A percentile compares a stretch with the other conserved stretches of the same genome.
Conservation (phyloP, 2,113 vertebrate species). For the Danionella cerebrum region DNA sequence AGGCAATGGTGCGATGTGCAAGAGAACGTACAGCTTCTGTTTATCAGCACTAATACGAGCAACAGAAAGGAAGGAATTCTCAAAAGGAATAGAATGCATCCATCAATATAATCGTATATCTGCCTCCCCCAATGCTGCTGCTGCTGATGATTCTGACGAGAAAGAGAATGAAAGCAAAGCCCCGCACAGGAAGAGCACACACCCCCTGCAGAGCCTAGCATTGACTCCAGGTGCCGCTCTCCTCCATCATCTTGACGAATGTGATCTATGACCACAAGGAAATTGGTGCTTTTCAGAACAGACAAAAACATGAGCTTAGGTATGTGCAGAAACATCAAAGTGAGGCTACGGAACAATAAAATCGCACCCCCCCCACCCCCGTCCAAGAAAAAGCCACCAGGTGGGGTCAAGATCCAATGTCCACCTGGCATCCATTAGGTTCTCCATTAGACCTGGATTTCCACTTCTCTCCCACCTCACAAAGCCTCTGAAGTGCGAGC, state of each 20-base stretch:
- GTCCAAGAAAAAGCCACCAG: slow-evolving; percentile 21
- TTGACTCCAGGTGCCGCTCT: background rate
- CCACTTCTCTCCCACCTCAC: slow-evolving; percentile 23
- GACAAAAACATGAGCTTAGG: background rate
- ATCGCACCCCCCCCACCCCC: background rate
- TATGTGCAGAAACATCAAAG: slow-evolving; percentile 35
- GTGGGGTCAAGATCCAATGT: slow-evolving; percentile 29
- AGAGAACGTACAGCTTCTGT: too few species aligned
- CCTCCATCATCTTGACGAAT: background rate
- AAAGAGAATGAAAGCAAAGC: background rate
- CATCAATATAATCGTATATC: too few species aligned
- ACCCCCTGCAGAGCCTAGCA: background rate
- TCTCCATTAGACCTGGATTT: slow-evolving; percentile 32
- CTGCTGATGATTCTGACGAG: background rate
- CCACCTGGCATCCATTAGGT: slow-evolving; percentile 40
- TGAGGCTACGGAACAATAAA: slow-evolving; percentile 21
- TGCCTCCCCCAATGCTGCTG: background rate
- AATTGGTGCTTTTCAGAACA: slow-evolving; percentile 12
- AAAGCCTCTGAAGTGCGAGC: slow-evolving; percentile 21
- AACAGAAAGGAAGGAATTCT: too few species aligned
- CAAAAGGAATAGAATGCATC: too few species aligned
- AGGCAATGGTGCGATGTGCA: slow-evolving; percentile 42
- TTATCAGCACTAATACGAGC: too few species aligned
- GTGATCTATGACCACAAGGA: background rate
- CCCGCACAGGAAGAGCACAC: too few species aligned